Conservation (phyloP, 2,888 invertebrate genomes). For the Exephanes ischioxanthus region DNA sequence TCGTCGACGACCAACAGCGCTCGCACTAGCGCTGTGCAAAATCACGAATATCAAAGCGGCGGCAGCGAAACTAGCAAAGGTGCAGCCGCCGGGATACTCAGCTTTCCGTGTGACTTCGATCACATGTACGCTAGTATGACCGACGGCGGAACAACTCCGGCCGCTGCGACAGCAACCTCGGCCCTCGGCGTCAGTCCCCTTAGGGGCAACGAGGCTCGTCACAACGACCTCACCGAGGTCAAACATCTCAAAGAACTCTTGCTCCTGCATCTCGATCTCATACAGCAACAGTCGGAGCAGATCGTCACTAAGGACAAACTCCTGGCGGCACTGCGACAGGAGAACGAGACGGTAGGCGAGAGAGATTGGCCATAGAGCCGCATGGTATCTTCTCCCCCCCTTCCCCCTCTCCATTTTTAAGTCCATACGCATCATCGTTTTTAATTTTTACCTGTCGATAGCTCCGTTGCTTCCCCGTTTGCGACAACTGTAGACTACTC, state of each 20-base stretch:
- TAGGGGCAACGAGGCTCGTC: constrained; percentile 81
- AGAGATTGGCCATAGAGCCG: neutral
- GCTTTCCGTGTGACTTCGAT: constrained; percentile 88
- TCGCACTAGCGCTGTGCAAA: constrained; percentile 54
- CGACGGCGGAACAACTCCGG: constrained; percentile 79
- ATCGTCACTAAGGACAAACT: constrained; percentile 92
- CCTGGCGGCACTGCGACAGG: constrained; percentile 90
- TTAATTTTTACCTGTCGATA: neutral
- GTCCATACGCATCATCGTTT: neutral
- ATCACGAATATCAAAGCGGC: constrained; percentile 47
- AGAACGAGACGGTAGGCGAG: constrained; percentile 90
- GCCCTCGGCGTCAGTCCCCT: constrained; percentile 82
- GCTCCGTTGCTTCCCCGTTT: neutral
- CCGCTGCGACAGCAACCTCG: constrained; percentile 78
- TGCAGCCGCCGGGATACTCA: constrained; percentile 86
- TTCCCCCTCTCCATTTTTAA: neutral
- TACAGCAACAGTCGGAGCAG: constrained; percentile 95
- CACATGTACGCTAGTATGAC: constrained; percentile 90
- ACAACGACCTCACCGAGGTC: constrained; percentile 86
- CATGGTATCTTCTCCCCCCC: neutral
- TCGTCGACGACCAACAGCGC: constrained; percentile 76
- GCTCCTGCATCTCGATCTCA: constrained; percentile 93
- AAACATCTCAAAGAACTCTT: constrained; percentile 92
- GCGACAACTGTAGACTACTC: neutral
- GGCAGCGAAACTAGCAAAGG: constrained; percentile 65